These are phyloP conservation scores for Melanotaenia nigrans DNA, from an alignment of 2,797 vertebrate species.

Conservation along the genomic window DNA sequence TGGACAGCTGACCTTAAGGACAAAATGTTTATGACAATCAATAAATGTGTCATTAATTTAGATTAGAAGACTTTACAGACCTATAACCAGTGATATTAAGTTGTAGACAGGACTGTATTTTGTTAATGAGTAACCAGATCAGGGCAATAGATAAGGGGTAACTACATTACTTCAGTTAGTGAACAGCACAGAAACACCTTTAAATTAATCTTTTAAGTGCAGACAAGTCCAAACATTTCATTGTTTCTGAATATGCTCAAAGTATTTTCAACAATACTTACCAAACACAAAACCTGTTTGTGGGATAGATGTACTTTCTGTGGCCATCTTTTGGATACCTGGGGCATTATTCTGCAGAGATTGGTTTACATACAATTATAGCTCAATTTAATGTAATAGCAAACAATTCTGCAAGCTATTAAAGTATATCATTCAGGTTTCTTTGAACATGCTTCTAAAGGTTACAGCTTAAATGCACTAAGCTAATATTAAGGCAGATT, in stretches of 20 bases:
- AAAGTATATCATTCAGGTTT: neutral
- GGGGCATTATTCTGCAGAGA: constrained; percentile 71
- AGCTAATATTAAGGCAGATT: too few species aligned
- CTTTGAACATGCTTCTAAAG: neutral
- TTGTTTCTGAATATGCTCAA: neutral
- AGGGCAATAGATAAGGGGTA: neutral
- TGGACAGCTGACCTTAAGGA: constrained; percentile 61
- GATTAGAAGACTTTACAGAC: neutral
- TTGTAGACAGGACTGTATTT: neutral
- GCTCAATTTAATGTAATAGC: neutral
- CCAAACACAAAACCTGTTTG: constrained; percentile 76
- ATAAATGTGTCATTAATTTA: constrained; percentile 1
- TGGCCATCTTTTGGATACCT: constrained; percentile 59
- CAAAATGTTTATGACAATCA: constrained; percentile 14
- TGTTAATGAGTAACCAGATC: neutral
- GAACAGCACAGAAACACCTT: neutral
- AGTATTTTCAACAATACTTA: constrained; percentile 39
- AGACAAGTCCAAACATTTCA: neutral
- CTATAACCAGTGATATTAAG: neutral
- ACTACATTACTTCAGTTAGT: neutral
- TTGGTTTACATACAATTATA: constrained; percentile 12
- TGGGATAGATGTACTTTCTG: constrained; percentile 51
- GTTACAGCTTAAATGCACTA: neutral
- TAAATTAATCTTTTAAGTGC: neutral
- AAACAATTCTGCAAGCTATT: constrained; percentile 1